These are phyloP conservation scores for Piscicola geometra DNA, from an alignment of 2,888 invertebrate species.

Conservation along the genomic window DNA sequence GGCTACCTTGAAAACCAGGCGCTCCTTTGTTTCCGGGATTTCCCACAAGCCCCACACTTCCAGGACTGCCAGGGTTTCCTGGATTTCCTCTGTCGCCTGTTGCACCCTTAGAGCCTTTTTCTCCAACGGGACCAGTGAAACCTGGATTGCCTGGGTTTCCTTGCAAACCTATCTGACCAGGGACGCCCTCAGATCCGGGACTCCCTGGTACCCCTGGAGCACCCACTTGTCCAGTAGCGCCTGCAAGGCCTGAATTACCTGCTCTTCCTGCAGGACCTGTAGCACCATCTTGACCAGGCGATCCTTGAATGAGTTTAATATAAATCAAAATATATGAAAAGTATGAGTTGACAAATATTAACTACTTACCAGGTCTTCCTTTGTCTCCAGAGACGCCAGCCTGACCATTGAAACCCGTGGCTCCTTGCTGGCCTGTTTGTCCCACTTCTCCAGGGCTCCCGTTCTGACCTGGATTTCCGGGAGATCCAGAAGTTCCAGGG, in stretches of 20 bases:
- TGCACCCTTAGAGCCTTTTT: not conserved
- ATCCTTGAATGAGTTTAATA: not conserved
- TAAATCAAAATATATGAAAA: not conserved
- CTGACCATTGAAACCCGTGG: not conserved
- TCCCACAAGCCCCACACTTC: conserved; percentile 27
- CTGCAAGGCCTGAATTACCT: not conserved
- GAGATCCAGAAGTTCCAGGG: conserved; percentile 22
- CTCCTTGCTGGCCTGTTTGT: not conserved
- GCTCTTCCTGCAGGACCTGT: not conserved
- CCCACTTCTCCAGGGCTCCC: not conserved
- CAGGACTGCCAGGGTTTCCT: not conserved
- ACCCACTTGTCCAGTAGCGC: not conserved
- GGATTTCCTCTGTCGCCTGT: not conserved
- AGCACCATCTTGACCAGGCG: not conserved
- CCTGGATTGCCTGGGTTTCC: not conserved
- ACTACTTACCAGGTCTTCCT: not conserved
- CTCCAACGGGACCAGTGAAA: not conserved
- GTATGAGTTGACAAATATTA: not conserved
- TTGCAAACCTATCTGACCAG: not conserved
- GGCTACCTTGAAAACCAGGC: conserved; percentile 29
- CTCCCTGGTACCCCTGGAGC: not conserved
- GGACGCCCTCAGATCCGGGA: not conserved
- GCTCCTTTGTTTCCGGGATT: conserved; percentile 34
- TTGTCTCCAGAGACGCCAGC: not conserved
- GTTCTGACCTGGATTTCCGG: conserved; percentile 31